phyloP scores from a whole-genome alignment of 2,797 vertebrate genomes.

The Synaphobranchus kaupii region DNA sequence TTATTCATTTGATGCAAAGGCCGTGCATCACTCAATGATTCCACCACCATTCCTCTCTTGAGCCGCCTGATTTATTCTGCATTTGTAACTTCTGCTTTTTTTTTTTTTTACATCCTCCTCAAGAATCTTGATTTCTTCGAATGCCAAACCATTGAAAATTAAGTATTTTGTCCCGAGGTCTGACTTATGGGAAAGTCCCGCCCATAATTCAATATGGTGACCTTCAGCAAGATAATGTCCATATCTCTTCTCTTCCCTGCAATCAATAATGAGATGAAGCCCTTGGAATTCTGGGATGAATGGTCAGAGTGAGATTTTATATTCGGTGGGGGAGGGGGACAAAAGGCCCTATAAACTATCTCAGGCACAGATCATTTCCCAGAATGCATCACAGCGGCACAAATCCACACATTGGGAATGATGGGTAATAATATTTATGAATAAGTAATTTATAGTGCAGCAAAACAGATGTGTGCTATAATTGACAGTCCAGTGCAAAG shows the following conservation, averaged over 20 bases:
- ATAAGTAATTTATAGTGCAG: not conserved
- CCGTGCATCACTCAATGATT: not conserved
- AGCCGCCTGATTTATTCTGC: not conserved
- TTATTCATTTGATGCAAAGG: not conserved
- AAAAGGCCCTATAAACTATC: slow-evolving; percentile 23
- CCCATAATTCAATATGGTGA: slow-evolving; percentile 68
- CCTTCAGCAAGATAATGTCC: slow-evolving; percentile 69
- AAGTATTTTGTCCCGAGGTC: slow-evolving; percentile 63
- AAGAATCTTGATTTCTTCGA: slow-evolving; percentile 68
- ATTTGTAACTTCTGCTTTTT: slow-evolving; percentile 41
- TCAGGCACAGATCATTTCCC: not conserved
- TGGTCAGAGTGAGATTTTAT: slow-evolving; percentile 60
- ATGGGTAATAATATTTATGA: not conserved
- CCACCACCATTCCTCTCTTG: not conserved
- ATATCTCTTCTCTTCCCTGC: slow-evolving; percentile 69
- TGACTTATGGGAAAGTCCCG: slow-evolving; percentile 65
- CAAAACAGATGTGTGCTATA: not conserved
- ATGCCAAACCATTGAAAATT: slow-evolving; percentile 68
- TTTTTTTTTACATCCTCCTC: slow-evolving; percentile 55
- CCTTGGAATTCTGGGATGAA: slow-evolving; percentile 67
- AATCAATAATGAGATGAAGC: slow-evolving; percentile 70
- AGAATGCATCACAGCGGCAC: not conserved
- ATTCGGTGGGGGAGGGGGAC: slow-evolving; percentile 53
- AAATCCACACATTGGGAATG: not conserved
- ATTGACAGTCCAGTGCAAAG: not conserved